Base-by-base conservation (phyloP, 2,888 invertebrate genomes). In the Hirtodrosophila confusa region DNA sequence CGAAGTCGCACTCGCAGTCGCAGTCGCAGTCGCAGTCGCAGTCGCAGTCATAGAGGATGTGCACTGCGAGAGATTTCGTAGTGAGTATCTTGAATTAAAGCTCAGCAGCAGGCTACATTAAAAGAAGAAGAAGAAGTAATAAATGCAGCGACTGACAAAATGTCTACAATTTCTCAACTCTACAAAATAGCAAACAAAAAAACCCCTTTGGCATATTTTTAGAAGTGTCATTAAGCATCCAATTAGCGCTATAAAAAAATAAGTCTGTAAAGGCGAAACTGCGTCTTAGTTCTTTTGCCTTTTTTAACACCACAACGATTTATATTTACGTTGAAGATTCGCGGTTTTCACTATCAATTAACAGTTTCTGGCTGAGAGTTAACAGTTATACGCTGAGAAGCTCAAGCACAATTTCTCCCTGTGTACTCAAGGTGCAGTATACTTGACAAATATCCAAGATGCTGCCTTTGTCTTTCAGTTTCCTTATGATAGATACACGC, bases 351-450 rank as follows among this genome's bases (percentile, higher is more conserved):
- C 27, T 54, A 63, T 31, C 40, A 77, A 75, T 75, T 77, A 69
- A 9, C 68, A 62, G 40, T 11, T 54, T 23, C 12, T 17, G 8
- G 7, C 7, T 31, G 8, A 31, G 4, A 7, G 7, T 31, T 31
- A 7, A 31, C 31, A 31, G 31, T 31, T 31, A 31, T 27, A 27
- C 17, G 17, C 10, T 27, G 12, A 56, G 44, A 31, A 51, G 37
- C 3, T 17, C 11, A 7, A 17, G 11, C n/a, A 45, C 7, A 50
- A 69, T 82, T 78, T 82, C 64, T 69, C 72, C 56, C 48, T 69
- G 80, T 78, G 78, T 53, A 68, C 31, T n/a, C 29, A 70, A 69
- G 73, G 61, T 69, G 57, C 35, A 35, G 37, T 54, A 51, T 37
- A 51, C 49, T 70, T 57, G 43, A 55, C 53, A 70, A 57, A 56